phyloP scores from a whole-genome alignment of 2,888 invertebrate species.

The Pecten maximus region DNA sequence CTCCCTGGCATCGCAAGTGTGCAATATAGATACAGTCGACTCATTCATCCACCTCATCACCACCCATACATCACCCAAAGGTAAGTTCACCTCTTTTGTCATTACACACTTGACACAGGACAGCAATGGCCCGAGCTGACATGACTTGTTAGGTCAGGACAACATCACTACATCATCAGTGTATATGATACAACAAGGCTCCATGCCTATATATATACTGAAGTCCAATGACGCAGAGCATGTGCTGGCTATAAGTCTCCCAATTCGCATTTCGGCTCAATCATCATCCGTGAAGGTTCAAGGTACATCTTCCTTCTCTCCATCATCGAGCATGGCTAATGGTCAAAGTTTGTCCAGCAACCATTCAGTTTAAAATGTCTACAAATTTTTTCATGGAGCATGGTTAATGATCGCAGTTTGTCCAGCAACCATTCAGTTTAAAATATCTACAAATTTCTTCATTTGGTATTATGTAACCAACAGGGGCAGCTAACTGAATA shows the following conservation, averaged over 20 bases:
- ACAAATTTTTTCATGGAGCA: background rate
- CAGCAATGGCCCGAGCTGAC: background rate
- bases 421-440: no score
- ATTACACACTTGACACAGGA: background rate
- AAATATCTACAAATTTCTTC: background rate
- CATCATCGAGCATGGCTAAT: background rate
- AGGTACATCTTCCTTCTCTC: background rate
- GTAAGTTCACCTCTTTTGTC: background rate
- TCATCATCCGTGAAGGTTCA: no score
- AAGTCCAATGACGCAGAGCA: background rate
- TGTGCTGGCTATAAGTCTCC: background rate
- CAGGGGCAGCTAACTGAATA: no score
- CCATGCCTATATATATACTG: background rate
- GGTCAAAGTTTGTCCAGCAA: no score
- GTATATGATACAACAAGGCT: background rate
- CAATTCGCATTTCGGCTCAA: background rate
- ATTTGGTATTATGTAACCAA: no score
- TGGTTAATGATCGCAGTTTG: no score
- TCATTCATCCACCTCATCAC: background rate
- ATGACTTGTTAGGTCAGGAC: background rate
- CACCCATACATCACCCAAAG: conserved; percentile 25
- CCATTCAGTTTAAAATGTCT: no score
- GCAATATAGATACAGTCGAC: background rate
- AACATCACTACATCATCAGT: background rate
- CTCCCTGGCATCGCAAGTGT: background rate